Conservation (phyloP, 2,888 invertebrate genomes). For the Liodrosophila aerea region DNA sequence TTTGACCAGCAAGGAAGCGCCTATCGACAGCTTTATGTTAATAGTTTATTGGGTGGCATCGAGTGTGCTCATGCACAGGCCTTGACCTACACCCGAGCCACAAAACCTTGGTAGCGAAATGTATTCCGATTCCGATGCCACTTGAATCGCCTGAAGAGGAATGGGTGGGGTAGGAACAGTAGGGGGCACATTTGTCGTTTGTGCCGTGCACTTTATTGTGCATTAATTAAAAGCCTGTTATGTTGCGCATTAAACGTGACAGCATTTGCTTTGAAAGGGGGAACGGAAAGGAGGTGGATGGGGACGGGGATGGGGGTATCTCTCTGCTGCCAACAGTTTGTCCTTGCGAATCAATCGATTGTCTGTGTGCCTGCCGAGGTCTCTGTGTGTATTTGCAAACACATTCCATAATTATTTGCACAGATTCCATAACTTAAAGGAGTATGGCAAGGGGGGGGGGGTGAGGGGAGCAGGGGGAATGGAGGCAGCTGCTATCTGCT, state of each 20-base stretch:
- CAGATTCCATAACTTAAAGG: constrained; percentile 67
- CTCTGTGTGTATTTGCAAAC: constrained; percentile 29
- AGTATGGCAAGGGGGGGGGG: background rate
- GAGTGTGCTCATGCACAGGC: constrained; percentile 38
- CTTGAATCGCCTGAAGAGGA: constrained; percentile 44
- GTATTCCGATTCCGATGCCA: constrained; percentile 54
- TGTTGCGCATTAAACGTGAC: constrained; percentile 63
- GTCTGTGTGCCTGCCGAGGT: constrained; percentile 8
- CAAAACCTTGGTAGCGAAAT: constrained; percentile 56
- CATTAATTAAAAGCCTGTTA: constrained; percentile 76
- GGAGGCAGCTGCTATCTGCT: constrained; percentile 9
- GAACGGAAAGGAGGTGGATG: too few species aligned
- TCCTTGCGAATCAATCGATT: constrained; percentile 74
- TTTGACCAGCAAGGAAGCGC: constrained; percentile 33
- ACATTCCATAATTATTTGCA: constrained; percentile 75
- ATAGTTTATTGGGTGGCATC: constrained; percentile 62
- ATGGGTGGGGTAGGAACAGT: constrained; percentile 1
- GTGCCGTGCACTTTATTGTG: constrained; percentile 58
- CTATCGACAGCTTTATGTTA: constrained; percentile 54
- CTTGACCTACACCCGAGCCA: constrained; percentile 65
- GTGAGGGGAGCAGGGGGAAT: background rate
- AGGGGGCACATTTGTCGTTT: constrained; percentile 4
- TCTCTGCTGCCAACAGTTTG: constrained; percentile 12
- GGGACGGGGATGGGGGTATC: background rate
- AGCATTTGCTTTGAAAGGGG: constrained; percentile 21